Base-by-base conservation (phyloP, 2,888 invertebrate genomes). In the Tholera decimalis region DNA sequence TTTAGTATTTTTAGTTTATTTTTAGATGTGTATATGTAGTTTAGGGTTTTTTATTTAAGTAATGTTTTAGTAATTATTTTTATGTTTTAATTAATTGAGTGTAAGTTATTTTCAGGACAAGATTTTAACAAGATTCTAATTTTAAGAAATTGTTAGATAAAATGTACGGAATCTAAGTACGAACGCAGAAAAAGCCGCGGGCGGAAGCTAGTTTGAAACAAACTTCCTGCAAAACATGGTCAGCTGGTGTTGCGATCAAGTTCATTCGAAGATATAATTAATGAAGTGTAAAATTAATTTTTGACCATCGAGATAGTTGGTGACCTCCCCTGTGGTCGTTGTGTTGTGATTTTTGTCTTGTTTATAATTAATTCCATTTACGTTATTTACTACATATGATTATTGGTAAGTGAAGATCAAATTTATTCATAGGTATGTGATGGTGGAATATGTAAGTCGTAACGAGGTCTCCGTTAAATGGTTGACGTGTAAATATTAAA, bases 301-400 rank as follows among this genome's bases (percentile, higher is more conserved):
- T 33, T 26, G 18, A 64, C 79, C 62, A 65, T 3, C 15, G 35
- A 74, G 74, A 73, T 65, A 77, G 71, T 68, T 24, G 77, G 22
- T 28, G 79, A 37, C 79, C 79, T 79, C 51, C n/a, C 0, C n/a
- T 37, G 30, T 77, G 79, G 79, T 61, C 77, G 33, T 8, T 41
- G 44, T 22, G 50, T 57, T 35, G 6, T 37, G 41, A 37, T 65
- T 74, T 54, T 53, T 55, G 33, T 57, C 70, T 46, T 1, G 22
- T 49, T 59, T 35, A 33, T 55, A 49, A 58, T 69, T 55, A 41
- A 67, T 56, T 72, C 46, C n/a, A 28, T 58, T 30, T 37, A 33
- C n/a, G 67, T 41, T 15, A 28, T 58, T 30, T 37, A 33, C n/a
- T 28, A 57, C 22, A 67, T 9, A 28, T 28, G 18, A 28, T 47